Conservation (phyloP, 2,797 vertebrate genomes). For the Chromis chromis region DNA sequence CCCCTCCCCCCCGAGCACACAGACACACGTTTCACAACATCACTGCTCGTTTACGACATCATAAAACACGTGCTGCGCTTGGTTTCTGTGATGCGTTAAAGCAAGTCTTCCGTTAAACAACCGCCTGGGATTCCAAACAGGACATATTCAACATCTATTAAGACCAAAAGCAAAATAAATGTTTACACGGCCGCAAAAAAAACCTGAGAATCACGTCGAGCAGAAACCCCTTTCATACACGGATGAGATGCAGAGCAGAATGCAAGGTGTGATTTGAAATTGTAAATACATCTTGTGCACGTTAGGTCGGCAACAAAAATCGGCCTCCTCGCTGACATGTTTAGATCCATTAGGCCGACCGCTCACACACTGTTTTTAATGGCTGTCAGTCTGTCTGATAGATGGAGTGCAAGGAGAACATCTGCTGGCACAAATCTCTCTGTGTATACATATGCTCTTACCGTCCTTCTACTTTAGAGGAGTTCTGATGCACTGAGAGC, state of each 20-base stretch:
- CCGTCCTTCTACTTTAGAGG: constrained; percentile 68
- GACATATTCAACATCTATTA: constrained; percentile 70
- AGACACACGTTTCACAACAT: constrained; percentile 87
- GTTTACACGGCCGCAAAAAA: constrained; percentile 45
- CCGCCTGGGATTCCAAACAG: constrained; percentile 75
- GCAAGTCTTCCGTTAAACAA: constrained; percentile 85
- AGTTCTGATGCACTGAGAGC: constrained; percentile 65
- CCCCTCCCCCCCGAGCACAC: constrained; percentile 58
- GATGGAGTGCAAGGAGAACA: constrained; percentile 82
- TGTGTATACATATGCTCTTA: constrained; percentile 74
- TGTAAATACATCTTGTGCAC: constrained; percentile 41
- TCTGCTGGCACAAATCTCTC: constrained; percentile 76
- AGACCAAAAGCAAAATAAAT: constrained; percentile 63
- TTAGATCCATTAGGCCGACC: constrained; percentile 73
- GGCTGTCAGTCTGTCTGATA: constrained; percentile 80
- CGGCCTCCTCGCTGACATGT: constrained; percentile 63
- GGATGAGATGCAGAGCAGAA: constrained; percentile 34
- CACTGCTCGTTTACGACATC: constrained; percentile 85
- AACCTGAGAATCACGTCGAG: constrained; percentile 28
- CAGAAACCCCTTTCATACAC: not conserved
- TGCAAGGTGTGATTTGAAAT: constrained; percentile 61
- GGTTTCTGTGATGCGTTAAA: constrained; percentile 85
- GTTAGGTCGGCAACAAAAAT: constrained; percentile 45
- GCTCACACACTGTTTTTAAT: constrained; percentile 81
- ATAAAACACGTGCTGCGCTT: constrained; percentile 86